These are phyloP conservation scores for Paracyprichromis sp. DNA, from an alignment of 2,113 vertebrate species.

Conservation along the genomic window DNA sequence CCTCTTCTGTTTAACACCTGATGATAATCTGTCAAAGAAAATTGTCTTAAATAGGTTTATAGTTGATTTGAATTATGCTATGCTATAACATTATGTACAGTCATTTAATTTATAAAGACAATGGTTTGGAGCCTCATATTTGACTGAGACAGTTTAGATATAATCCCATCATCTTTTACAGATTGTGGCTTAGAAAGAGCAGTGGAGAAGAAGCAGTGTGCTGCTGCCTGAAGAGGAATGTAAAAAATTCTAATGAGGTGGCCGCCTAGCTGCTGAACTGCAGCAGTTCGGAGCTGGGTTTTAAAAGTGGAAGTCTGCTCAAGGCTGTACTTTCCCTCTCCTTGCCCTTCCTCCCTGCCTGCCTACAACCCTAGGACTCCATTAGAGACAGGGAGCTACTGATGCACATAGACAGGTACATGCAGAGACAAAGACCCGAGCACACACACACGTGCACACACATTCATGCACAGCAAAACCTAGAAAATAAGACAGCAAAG, in stretches of 20 bases:
- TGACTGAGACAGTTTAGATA: not conserved
- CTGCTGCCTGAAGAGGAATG: constrained; percentile 55
- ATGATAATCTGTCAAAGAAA: not conserved
- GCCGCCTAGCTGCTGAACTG: constrained; percentile 36
- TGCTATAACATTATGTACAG: not conserved
- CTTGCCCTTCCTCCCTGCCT: not conserved
- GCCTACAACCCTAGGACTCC: constrained; percentile 15
- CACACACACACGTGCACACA: not conserved
- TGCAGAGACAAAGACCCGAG: not conserved
- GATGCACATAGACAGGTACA: constrained; percentile 31
- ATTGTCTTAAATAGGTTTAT: not conserved
- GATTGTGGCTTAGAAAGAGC: constrained; percentile 1
- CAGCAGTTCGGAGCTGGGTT: constrained; percentile 23
- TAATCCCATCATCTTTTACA: not conserved
- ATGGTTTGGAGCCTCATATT: not conserved
- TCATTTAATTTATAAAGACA: not conserved
- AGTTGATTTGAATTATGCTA: not conserved
- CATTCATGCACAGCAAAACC: not conserved
- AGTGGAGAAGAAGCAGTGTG: constrained; percentile 11
- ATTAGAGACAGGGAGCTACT: constrained; percentile 27
- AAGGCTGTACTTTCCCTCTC: constrained; percentile 57
- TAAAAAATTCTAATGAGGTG: constrained; percentile 60
- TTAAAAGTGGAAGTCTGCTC: constrained; percentile 45
- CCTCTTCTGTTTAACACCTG: not conserved
- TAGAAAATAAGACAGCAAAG: not conserved